A percentile compares a stretch with the other conserved stretches of the same genome.
These are phyloP conservation scores for Pseudolaguvia tuberculata DNA, from an alignment of 2,113 vertebrate species.

Conservation along the genomic window DNA sequence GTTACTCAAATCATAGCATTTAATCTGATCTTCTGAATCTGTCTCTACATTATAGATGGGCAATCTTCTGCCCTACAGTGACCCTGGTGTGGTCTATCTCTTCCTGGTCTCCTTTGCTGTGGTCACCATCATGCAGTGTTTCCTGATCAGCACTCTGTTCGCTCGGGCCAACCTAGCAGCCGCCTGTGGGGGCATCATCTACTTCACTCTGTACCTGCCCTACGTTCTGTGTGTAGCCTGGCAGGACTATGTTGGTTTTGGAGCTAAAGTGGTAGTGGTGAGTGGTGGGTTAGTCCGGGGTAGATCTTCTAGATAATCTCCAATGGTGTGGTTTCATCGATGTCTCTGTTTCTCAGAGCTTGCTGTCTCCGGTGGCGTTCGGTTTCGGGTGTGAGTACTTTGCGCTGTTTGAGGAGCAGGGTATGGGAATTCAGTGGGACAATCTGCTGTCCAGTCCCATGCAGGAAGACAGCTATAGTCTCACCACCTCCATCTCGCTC, in stretches of 20 bases:
- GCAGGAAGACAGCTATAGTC: constrained; percentile 85
- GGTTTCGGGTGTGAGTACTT: constrained; percentile 95
- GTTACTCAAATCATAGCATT: background rate
- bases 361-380: constrained; percentile 93
- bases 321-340: background rate
- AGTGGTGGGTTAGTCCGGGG: constrained; percentile 51
- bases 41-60: constrained; percentile 71
- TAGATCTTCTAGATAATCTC: too few species aligned
- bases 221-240: constrained; percentile 92
- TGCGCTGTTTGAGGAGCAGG: constrained; percentile 92
- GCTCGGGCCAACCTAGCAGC: constrained; percentile 92
- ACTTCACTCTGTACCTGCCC: constrained; percentile 91
- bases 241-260: constrained; percentile 87
- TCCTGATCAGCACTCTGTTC: constrained; percentile 94
- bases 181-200: constrained; percentile 93
- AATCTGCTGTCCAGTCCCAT: constrained; percentile 87
- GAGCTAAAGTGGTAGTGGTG: constrained; percentile 84
- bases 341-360: constrained; percentile 70
- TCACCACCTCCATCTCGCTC: constrained; percentile 84
- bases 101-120: constrained; percentile 84
- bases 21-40: background rate
- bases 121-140: constrained; percentile 96
- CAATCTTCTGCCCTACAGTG: constrained; percentile 92
- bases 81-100: constrained; percentile 85
- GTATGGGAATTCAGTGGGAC: constrained; percentile 91